phyloP scores from a whole-genome alignment of 2,797 vertebrate species.

The Myotis planiceps region DNA sequence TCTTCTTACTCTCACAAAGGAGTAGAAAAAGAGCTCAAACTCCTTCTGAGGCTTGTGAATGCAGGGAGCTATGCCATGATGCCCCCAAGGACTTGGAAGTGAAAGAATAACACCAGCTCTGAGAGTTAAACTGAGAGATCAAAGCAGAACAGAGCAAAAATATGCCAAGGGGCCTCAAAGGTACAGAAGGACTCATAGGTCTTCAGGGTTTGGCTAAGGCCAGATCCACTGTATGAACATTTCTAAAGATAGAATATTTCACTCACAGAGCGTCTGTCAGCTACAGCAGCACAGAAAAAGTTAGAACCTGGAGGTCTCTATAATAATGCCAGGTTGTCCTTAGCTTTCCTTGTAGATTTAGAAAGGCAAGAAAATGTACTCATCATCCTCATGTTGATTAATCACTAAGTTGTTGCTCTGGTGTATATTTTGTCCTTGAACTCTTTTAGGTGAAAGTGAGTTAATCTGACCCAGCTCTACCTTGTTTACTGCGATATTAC shows the following conservation, averaged over 20 bases:
- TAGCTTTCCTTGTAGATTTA: not conserved
- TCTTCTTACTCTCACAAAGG: constrained; percentile 44
- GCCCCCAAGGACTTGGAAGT: not conserved
- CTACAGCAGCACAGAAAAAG: not conserved
- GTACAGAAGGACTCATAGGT: not conserved
- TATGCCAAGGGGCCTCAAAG: not conserved
- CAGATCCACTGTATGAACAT: not conserved
- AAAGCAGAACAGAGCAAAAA: constrained; percentile 46
- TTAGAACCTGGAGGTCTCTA: not conserved
- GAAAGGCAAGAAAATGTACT: not conserved
- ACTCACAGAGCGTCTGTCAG: not conserved
- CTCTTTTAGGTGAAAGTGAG: not conserved
- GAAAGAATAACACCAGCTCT: not conserved
- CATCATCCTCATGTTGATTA: too few relatives aligned
- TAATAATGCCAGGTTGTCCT: not conserved
- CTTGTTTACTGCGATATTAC: not conserved
- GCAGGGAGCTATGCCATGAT: not conserved
- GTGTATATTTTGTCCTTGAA: not conserved
- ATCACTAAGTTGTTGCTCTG: not conserved
- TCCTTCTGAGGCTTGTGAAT: not conserved
- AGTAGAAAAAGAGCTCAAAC: constrained; percentile 2
- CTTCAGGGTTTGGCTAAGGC: not conserved
- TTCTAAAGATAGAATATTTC: constrained; percentile 21
- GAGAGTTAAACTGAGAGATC: not conserved
- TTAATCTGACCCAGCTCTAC: not conserved